phyloP scores from a whole-genome alignment of 2,797 vertebrate species.

The Acanthis flammea region DNA sequence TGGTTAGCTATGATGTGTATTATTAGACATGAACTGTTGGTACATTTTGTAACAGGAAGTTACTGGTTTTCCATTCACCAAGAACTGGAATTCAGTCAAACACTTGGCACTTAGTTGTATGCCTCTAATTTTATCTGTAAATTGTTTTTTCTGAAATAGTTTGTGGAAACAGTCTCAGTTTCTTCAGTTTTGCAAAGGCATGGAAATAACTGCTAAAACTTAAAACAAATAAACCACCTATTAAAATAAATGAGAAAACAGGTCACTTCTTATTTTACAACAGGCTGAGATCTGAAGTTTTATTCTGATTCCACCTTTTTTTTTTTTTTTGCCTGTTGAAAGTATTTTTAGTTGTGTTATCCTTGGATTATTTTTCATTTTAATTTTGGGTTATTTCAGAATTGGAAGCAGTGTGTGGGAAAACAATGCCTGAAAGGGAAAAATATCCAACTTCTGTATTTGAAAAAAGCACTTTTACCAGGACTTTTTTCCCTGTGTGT shows the following conservation, averaged over 20 bases:
- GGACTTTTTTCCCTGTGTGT: fast-evolving
- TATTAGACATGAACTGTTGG: conserved; percentile 72
- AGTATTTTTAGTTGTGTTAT: conserved; percentile 66
- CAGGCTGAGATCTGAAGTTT: neutral
- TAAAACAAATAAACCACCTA: conserved; percentile 11
- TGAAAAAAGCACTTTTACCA: neutral
- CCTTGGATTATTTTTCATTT: conserved; percentile 69
- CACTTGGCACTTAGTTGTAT: conserved; percentile 67
- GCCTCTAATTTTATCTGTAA: conserved; percentile 66
- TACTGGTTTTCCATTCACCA: conserved; percentile 78
- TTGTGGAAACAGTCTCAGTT: conserved; percentile 62
- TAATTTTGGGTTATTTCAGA: conserved; percentile 68
- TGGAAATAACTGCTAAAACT: conserved; percentile 48
- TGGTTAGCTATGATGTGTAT: conserved; percentile 66
- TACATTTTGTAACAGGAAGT: conserved; percentile 82
- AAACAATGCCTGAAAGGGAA: conserved; percentile 69
- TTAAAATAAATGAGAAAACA: conserved; percentile 18
- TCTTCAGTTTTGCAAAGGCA: conserved; percentile 14
- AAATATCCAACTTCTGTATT: conserved; percentile 56
- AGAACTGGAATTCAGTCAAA: conserved; percentile 76
- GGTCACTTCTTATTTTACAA: conserved; percentile 24
- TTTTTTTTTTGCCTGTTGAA: neutral
- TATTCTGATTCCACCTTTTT: conserved; percentile 13
- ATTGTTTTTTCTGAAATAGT: conserved; percentile 54
- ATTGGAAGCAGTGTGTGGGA: conserved; percentile 64